phyloP scores from a whole-genome alignment of 2,797 vertebrate genomes.

The Muscicapa comitata region DNA sequence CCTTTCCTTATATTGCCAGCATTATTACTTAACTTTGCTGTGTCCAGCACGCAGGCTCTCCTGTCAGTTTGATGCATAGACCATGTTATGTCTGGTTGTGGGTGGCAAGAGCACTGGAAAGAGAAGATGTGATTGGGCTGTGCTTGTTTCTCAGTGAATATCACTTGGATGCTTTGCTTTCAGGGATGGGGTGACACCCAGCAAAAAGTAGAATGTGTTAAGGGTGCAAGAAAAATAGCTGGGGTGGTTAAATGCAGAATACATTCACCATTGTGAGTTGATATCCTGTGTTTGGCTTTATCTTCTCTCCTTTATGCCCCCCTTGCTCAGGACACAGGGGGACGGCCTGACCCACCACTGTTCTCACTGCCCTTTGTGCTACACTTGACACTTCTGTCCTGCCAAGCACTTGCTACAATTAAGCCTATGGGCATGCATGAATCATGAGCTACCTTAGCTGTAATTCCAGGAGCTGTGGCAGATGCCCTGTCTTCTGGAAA shows the following conservation, averaged over 20 bases:
- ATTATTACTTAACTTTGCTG: background rate
- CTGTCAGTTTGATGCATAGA: background rate
- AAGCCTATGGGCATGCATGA: background rate
- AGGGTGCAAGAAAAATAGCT: background rate
- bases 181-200: background rate
- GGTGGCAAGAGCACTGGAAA: background rate
- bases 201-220: background rate
- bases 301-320: background rate
- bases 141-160: background rate
- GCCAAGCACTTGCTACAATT: background rate
- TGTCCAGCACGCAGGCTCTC: background rate
- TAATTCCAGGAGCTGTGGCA: slow-evolving; percentile 28
- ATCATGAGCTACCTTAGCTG: slow-evolving; percentile 37
- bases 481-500: slow-evolving; percentile 33
- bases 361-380: background rate
- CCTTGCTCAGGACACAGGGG: background rate
- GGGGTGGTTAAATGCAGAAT: background rate
- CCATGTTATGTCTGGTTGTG: background rate
- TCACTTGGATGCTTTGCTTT: background rate
- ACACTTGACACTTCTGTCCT: background rate
- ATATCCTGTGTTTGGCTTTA: background rate
- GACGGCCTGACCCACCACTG: background rate
- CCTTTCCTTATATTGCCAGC: background rate
- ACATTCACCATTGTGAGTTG: background rate
- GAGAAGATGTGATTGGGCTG: background rate